Evolutionary conservation across 2,797 vertebrate genomes (phyloP).

Genomic region (Cichlasoma orientale): DNA sequence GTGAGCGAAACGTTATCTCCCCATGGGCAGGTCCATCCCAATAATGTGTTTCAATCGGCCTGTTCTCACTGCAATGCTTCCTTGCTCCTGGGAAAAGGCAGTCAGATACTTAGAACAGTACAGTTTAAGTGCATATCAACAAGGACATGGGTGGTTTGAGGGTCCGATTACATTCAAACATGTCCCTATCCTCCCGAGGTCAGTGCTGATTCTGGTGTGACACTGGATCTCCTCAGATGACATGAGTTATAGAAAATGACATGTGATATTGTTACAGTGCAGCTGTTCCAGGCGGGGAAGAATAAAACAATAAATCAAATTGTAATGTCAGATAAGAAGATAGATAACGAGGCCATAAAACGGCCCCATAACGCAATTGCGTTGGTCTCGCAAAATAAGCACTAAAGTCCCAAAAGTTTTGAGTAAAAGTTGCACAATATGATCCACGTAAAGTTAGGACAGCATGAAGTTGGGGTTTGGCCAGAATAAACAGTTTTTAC

Average conservation of each 20-base stretch:
- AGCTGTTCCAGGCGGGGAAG: slow-evolving; percentile 41
- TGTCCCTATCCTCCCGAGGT: slow-evolving; percentile 51
- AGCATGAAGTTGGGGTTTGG: not conserved
- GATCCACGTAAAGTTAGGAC: not conserved
- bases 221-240: slow-evolving; percentile 61
- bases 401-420: not conserved
- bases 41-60: slow-evolving; percentile 6
- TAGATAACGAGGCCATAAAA: slow-evolving; percentile 18
- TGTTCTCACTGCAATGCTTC: slow-evolving; percentile 4
- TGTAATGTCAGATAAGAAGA: slow-evolving; percentile 45
- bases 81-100: slow-evolving; percentile 11
- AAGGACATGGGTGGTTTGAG: slow-evolving; percentile 41
- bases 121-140: slow-evolving; percentile 24
- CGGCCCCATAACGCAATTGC: not conserved
- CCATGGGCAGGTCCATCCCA: not conserved
- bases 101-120: not conserved
- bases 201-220: slow-evolving; percentile 21
- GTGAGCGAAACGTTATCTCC: not conserved
- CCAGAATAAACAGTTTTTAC: not conserved
- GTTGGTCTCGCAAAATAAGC: not conserved
- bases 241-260: slow-evolving; percentile 60
- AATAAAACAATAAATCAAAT: slow-evolving; percentile 54
- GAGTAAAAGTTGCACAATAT: not conserved
- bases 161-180: slow-evolving; percentile 41
- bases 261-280: slow-evolving; percentile 60